A percentile compares a stretch with the other conserved stretches of the same genome.
Evolutionary conservation across 2,888 invertebrate genomes (phyloP).

Genomic region (Chymomyza caudatula): DNA sequence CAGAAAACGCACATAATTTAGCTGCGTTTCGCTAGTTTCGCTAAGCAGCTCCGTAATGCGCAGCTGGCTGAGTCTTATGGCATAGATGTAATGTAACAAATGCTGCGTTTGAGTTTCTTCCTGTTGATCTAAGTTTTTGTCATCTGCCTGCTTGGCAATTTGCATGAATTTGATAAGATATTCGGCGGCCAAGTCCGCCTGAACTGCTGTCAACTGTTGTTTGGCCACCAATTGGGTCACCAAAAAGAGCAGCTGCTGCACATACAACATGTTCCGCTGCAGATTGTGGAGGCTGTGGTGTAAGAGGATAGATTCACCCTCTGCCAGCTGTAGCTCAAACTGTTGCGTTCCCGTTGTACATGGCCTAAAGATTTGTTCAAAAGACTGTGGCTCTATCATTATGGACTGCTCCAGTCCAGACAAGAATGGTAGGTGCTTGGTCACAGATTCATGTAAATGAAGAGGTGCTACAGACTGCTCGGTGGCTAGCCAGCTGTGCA

Average conservation of each 20-base stretch:
- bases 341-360: not conserved
- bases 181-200: conserved; percentile 60
- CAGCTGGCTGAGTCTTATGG: conserved; percentile 63
- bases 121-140: conserved; percentile 19
- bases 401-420: conserved; percentile 51
- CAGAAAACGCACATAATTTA: conserved; percentile 68
- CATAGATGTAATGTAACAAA: conserved; percentile 74
- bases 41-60: conserved; percentile 62
- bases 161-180: conserved; percentile 60
- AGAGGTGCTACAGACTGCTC: conserved; percentile 1
- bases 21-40: conserved; percentile 44
- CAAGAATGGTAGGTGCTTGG: conserved; percentile 50
- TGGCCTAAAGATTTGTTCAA: conserved; percentile 40
- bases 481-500: conserved; percentile 52
- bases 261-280: conserved; percentile 70
- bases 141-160: conserved; percentile 33
- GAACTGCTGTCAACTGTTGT: conserved; percentile 43
- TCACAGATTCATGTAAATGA: conserved; percentile 18
- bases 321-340: conserved; percentile 53
- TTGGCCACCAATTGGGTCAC: conserved; percentile 57
- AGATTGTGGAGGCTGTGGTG: conserved; percentile 57
- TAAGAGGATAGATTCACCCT: conserved; percentile 55
- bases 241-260: conserved; percentile 68
- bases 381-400: conserved; percentile 44
- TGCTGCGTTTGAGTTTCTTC: conserved; percentile 49